These are phyloP conservation scores for Myotis vivesi DNA, from an alignment of 2,797 vertebrate genomes.

Conservation along the genomic window DNA sequence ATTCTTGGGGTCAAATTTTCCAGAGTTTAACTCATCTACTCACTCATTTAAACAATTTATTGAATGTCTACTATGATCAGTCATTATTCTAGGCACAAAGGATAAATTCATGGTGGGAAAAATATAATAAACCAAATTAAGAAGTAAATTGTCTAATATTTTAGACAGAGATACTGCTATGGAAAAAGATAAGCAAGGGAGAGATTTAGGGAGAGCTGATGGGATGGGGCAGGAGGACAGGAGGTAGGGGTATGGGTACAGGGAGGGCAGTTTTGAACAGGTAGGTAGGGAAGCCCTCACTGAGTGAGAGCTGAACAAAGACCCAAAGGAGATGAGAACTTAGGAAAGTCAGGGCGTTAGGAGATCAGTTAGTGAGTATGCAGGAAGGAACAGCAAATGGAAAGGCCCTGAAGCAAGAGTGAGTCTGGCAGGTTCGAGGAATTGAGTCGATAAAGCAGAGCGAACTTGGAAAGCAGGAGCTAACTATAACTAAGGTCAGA, in stretches of 20 bases:
- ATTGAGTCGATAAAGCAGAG: neutral
- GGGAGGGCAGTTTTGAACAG: neutral
- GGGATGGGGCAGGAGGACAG: too few species aligned
- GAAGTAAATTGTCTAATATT: neutral
- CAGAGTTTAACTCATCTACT: neutral
- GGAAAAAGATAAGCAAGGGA: neutral
- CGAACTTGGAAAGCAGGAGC: neutral
- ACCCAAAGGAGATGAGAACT: neutral
- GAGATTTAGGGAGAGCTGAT: neutral
- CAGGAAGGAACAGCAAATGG: neutral
- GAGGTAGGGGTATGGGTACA: too few species aligned
- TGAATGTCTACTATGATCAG: neutral
- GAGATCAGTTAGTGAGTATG: neutral
- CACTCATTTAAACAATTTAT: neutral
- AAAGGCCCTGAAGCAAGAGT: neutral
- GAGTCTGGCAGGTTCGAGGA: neutral
- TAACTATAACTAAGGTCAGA: neutral
- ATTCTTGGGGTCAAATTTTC: neutral
- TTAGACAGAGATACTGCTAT: neutral
- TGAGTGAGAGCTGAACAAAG: neutral
- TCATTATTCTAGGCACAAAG: neutral
- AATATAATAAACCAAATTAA: neutral
- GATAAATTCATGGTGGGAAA: constrained; percentile 1
- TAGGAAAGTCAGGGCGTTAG: neutral
- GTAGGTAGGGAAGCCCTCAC: neutral